Base-by-base conservation (phyloP, 2,888 invertebrate species). In the Hylaea fasciaria region DNA sequence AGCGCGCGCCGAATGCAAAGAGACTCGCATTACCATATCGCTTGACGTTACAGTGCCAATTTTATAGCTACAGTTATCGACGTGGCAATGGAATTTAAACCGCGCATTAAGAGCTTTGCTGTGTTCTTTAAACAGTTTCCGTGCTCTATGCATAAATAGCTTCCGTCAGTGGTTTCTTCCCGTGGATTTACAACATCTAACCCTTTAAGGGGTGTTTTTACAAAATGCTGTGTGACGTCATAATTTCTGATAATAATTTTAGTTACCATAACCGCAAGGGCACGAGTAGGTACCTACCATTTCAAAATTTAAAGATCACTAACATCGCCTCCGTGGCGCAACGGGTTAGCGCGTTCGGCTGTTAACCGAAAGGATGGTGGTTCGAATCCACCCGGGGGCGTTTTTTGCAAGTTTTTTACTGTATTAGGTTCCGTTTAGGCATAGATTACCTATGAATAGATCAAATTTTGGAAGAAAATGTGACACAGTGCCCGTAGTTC, bases 321-420 rank as follows among this genome's bases (percentile, higher is more conserved):
- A 7, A 29, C 29, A 35, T 41, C 58, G 93, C 93, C 95, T 96
- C 95, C 96, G 97, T 97, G 97, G 97, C 97, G 97, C 97, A 97
- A 97, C 96, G 97, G n/a, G 97, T 93, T 97, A 97, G 97, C 97
- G 97, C 97, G 97, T 97, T 97, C 97, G 97, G 97, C 97, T 97
- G 97, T 97, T 97, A 97, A 97, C 97, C 97, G 97, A 97, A 97
- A 97, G 97, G 97, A 97, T 97, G 97, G 97, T 97, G 97, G 97
- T 97, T 97, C 97, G 95, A 97, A 96, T 95, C 97, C 97, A 97
- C 97, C 97, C 96, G 96, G 96, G 96, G 96, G 96, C 96, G 96
- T 3, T 9, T n/a, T 35, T 2, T 5, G 5, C 22, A 22, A 22
- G 22, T 3, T 35, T 35, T 35, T 35, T 35, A 35, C 1, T 11